phyloP scores from a whole-genome alignment of 2,113 vertebrate genomes.

The Gulo gulo region DNA sequence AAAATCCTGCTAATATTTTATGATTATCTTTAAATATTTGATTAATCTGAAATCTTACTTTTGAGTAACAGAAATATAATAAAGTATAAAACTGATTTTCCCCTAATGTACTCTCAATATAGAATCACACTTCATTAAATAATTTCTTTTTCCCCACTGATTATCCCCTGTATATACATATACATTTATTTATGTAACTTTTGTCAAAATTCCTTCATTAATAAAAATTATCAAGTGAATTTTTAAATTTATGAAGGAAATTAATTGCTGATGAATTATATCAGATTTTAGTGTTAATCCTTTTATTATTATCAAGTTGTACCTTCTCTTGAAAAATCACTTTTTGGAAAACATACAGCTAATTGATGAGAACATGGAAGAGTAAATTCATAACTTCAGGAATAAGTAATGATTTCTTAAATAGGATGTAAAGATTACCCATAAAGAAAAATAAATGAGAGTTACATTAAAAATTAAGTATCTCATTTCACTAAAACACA shows the following conservation, averaged over 20 bases:
- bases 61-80: background rate
- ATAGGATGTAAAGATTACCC: background rate
- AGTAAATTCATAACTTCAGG: background rate
- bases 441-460: background rate
- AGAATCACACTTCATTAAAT: background rate
- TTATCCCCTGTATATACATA: background rate
- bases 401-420: background rate
- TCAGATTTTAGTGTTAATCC: background rate
- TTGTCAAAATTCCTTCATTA: background rate
- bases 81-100: background rate
- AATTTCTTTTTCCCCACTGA: background rate
- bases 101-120: background rate
- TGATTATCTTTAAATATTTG: background rate
- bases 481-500: background rate
- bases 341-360: background rate
- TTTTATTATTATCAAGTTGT: background rate
- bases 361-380: background rate
- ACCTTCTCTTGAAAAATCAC: background rate
- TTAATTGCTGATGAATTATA: background rate
- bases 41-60: background rate
- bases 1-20: background rate
- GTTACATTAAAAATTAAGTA: background rate
- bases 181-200: background rate
- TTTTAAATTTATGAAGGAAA: background rate
- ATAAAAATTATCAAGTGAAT: background rate